Evolutionary conservation across 2,888 invertebrate genomes (phyloP).

Genomic region (Netelia inedita): DNA sequence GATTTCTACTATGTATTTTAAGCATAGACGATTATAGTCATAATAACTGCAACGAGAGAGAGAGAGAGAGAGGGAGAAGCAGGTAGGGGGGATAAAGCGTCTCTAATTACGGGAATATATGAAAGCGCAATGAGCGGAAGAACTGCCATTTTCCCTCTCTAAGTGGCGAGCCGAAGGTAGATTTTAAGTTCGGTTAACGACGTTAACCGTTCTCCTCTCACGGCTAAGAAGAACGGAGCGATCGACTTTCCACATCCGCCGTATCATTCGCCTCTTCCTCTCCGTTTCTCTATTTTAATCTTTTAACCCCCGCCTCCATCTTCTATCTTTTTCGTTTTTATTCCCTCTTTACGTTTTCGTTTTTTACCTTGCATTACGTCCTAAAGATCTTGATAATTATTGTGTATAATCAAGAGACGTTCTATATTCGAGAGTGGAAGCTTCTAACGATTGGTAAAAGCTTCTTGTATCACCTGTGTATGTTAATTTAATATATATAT

Average conservation of each 20-base stretch:
- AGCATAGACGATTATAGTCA: neutral
- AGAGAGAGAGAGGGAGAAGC: neutral
- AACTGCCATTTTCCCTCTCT: neutral
- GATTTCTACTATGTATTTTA: neutral
- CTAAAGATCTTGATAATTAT: conserved; percentile 3
- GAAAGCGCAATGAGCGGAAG: conserved; percentile 47
- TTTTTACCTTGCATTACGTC: neutral
- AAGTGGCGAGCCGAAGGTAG: conserved; percentile 12
- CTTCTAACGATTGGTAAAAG: neutral
- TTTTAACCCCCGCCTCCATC: neutral
- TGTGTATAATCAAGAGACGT: conserved; percentile 1
- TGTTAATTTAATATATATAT: no score
- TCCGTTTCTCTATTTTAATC: neutral
- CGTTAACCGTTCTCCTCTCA: conserved; percentile 42
- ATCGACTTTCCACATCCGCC: conserved; percentile 17
- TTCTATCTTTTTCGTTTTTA: neutral
- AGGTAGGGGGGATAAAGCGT: neutral
- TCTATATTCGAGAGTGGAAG: neutral
- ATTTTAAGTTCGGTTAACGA: conserved; percentile 66
- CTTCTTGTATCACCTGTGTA: neutral
- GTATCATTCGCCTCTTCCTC: neutral
- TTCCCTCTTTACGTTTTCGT: neutral
- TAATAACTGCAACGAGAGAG: neutral
- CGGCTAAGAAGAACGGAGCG: conserved; percentile 1
- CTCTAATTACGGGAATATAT: conserved; percentile 53